A percentile compares a stretch with the other conserved stretches of the same genome.
These are phyloP conservation scores for Alloscopus bannaensis DNA, from an alignment of 2,888 invertebrate species.

Conservation along the genomic window DNA sequence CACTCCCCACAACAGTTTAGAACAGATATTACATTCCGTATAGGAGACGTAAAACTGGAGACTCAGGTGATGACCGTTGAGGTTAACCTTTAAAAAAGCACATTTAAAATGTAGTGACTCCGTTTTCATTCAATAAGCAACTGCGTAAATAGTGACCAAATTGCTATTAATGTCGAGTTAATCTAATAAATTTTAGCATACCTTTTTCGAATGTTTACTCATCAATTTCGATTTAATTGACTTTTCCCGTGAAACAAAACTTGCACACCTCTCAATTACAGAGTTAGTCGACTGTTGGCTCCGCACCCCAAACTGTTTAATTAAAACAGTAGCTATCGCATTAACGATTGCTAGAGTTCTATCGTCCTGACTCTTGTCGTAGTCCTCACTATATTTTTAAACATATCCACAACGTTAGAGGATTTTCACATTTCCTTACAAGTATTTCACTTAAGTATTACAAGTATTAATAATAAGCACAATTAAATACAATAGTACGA, in stretches of 20 bases:
- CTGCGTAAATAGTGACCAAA: too few relatives aligned
- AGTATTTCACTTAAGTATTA: too few relatives aligned
- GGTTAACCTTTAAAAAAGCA: slow-evolving; percentile 79
- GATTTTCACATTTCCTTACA: too few relatives aligned
- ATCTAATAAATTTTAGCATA: slow-evolving; percentile 75
- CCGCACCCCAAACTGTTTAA: slow-evolving; percentile 85
- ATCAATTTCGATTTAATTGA: slow-evolving; percentile 83
- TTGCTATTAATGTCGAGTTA: too few relatives aligned
- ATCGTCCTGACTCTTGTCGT: slow-evolving; percentile 81
- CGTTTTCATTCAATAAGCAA: too few relatives aligned
- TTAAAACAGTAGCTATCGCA: slow-evolving; percentile 87
- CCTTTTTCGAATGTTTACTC: slow-evolving; percentile 81
- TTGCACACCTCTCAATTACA: slow-evolving; percentile 85
- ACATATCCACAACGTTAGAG: too few relatives aligned
- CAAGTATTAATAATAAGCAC: too few relatives aligned
- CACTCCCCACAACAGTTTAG: slow-evolving; percentile 93
- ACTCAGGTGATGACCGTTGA: slow-evolving; percentile 92
- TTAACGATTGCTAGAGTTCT: slow-evolving; percentile 84
- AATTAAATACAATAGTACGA: too few relatives aligned
- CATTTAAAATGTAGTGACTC: too few relatives aligned
- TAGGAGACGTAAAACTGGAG: slow-evolving; percentile 92
- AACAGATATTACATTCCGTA: slow-evolving; percentile 95
- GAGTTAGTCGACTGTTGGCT: slow-evolving; percentile 78
- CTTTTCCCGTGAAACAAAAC: slow-evolving; percentile 90
- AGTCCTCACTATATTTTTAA: slow-evolving; percentile 81